Conservation (phyloP, 2,113 vertebrate species). For the Python bivittatus region DNA sequence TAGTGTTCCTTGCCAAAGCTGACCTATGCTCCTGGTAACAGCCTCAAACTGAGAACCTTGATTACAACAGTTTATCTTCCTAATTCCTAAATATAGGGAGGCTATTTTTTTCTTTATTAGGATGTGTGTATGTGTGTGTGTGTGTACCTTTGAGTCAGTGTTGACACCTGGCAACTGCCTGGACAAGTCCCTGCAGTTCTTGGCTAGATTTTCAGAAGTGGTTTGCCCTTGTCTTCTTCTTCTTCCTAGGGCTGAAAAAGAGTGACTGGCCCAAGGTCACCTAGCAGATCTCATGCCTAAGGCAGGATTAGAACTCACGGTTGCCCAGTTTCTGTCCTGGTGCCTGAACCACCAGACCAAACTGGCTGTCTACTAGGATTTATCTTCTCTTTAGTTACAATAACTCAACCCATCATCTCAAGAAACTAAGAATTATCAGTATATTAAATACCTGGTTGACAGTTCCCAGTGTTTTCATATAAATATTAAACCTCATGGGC, state of each 20-base stretch:
- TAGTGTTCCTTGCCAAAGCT: background rate
- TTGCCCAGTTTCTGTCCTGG: background rate
- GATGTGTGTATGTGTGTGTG: background rate
- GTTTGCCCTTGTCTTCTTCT: background rate
- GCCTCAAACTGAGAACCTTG: background rate
- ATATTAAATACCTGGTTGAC: background rate
- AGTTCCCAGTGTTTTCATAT: background rate
- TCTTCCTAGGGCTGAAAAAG: background rate
- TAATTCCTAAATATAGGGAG: background rate
- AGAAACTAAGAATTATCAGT: background rate
- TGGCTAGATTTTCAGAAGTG: background rate
- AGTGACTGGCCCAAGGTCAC: background rate
- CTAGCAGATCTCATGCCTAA: background rate
- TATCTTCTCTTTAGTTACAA: background rate
- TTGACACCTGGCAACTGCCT: background rate
- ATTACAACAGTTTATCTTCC: background rate
- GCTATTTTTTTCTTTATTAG: background rate
- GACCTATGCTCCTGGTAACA: background rate
- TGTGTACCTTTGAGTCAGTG: background rate
- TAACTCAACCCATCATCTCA: background rate
- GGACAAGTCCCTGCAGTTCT: background rate
- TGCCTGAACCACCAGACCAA: background rate
- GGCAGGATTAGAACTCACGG: background rate
- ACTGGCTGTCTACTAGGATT: background rate
- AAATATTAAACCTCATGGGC: background rate